Base-by-base conservation (phyloP, 2,888 invertebrate species). In the Perizoma affinitatum region DNA sequence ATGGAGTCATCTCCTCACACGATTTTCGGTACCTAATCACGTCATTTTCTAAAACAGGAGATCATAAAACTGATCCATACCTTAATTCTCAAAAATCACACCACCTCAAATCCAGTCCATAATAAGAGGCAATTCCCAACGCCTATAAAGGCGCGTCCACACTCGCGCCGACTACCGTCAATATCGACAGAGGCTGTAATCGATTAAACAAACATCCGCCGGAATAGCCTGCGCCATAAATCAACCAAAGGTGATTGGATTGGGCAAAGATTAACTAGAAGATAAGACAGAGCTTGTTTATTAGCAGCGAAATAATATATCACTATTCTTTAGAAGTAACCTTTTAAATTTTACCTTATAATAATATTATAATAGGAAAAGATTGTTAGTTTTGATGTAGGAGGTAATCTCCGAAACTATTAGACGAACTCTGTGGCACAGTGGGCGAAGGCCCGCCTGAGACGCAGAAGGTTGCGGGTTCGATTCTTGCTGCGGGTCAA, bases 151-250 rank as follows among this genome's bases (percentile, higher is more conserved):
- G 63, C 59, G 43, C 58, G 61, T 62, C 65, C 63, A 65, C 67
- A 65, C 69, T 51, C 44, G 48, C 61, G 46, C 53, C 56, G 79
- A 58, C 88, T 86, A 85, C 89, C 87, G 84, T 79, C 83, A 79
- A 22, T 22, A 44, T 6, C 22, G 22, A 82, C 58, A 52, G 72
- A 73, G 75, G 72, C 75, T 67, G 76, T 85, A 88, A 88, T 88
- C 90, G 90, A 88, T 88, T 90, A 86, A 88, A 87, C 88, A 88
- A 88, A 90, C 89, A 90, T 90, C 90, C 91, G 89, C 76, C 80
- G 81, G 78, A 76, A 77, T 75, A 54, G 70, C 65, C 76, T 73
- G 68, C 73, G 75, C 80, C 78, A 86, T 91, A 89, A 90, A 91
- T 91, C 91, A 91, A 86, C 65, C 67, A 68, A 72, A 74, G 76